Conservation (phyloP, 1,140 invertebrate species). For the Pseudomyrmex dendroicus region DNA sequence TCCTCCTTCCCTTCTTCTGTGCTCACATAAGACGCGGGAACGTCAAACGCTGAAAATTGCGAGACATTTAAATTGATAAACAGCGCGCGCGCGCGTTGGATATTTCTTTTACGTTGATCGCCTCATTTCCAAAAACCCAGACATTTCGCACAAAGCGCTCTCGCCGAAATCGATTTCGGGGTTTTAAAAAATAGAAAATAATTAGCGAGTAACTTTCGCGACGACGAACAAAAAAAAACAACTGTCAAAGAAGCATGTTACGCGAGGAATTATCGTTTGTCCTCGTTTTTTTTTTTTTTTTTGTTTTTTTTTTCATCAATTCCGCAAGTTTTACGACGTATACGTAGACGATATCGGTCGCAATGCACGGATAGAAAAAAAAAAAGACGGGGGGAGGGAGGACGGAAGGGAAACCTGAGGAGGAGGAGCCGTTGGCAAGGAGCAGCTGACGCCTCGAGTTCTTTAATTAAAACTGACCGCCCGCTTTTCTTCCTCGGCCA, state of each 20-base stretch:
- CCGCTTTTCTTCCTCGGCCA: constrained; percentile 78
- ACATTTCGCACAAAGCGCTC: not conserved
- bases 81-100: not conserved
- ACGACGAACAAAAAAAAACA: not conserved
- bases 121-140: not conserved
- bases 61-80: constrained; percentile 43
- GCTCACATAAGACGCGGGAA: constrained; percentile 30
- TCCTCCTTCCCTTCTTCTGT: not conserved
- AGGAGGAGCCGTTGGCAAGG: constrained; percentile 73
- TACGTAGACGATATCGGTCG: constrained; percentile 76
- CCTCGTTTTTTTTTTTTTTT: not conserved
- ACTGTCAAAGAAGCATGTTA: not conserved
- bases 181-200: not conserved
- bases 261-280: constrained; percentile 23
- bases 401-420: constrained; percentile 67
- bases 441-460: constrained; percentile 82
- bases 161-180: not conserved
- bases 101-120: not conserved
- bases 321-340: constrained; percentile 63
- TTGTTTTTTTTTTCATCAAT: constrained; percentile 52
- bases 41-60: constrained; percentile 45
- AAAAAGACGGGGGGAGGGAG: not conserved
- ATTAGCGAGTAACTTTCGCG: not conserved
- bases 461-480: constrained; percentile 83
- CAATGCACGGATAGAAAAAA: constrained; percentile 62